Evolutionary conservation across 2,797 vertebrate genomes (phyloP).

Genomic region (Oceanodroma leucorhoa): DNA sequence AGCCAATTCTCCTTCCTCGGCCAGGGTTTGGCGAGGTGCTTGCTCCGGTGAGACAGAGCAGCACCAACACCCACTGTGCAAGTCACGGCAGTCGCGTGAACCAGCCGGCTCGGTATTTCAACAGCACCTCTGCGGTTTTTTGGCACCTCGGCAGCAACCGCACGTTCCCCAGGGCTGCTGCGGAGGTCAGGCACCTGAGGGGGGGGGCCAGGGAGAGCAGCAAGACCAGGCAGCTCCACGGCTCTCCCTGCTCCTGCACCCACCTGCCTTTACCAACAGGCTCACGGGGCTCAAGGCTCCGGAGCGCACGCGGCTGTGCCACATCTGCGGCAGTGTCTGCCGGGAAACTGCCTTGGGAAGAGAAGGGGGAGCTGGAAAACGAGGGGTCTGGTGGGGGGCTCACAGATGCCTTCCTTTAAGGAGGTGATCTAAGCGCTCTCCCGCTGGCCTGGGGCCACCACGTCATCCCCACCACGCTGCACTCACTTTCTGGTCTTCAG

Average conservation of each 20-base stretch:
- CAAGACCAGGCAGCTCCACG: background rate
- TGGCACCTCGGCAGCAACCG: background rate
- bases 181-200: background rate
- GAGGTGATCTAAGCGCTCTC: background rate
- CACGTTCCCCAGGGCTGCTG: rapidly evolving
- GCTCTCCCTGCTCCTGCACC: background rate
- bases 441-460: background rate
- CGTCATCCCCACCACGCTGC: rapidly evolving
- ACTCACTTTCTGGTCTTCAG: background rate
- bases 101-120: background rate
- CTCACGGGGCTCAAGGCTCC: background rate
- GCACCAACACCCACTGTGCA: background rate
- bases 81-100: background rate
- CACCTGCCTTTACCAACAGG: background rate
- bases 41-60: background rate
- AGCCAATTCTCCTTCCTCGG: background rate
- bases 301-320: background rate
- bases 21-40: background rate
- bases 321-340: too few species aligned
- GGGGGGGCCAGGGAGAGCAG: background rate
- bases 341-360: rapidly evolving
- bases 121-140: background rate
- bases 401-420: background rate
- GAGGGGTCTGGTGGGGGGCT: background rate
- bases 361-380: background rate